Evolutionary conservation across 2,888 invertebrate species (phyloP).

Genomic region (Theretra japonica): DNA sequence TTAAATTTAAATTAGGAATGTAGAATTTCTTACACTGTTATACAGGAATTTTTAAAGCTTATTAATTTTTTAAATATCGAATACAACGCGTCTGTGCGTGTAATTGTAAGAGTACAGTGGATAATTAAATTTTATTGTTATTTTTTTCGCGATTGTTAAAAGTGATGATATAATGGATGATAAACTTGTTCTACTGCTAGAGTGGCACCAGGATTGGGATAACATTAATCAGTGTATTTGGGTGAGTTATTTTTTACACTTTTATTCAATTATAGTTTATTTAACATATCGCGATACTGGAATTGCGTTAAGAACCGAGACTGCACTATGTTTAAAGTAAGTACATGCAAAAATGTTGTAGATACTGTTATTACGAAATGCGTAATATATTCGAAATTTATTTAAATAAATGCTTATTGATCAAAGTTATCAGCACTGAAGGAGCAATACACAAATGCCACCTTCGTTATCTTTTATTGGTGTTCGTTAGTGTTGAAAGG

Average conservation of each 20-base stretch:
- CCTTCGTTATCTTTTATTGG: constrained; percentile 9
- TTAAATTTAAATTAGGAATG: constrained; percentile 16
- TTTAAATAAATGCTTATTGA: constrained; percentile 1
- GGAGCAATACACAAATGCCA: background rate
- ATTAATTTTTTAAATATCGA: constrained; percentile 2
- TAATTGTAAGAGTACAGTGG: background rate
- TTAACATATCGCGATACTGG: too few relatives aligned
- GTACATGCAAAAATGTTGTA: too few relatives aligned
- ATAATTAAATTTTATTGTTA: too few relatives aligned
- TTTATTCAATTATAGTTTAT: too few relatives aligned
- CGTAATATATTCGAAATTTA: too few relatives aligned
- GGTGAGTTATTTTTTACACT: constrained; percentile 56
- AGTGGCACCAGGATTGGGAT: constrained; percentile 78
- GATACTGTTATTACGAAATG: too few relatives aligned
- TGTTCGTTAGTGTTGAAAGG: constrained; percentile 9
- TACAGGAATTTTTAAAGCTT: background rate
- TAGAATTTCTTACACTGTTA: background rate
- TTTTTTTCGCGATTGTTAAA: background rate
- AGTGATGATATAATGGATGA: constrained; percentile 47
- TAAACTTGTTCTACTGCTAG: constrained; percentile 62
- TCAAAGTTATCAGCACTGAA: background rate
- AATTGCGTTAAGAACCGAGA: background rate
- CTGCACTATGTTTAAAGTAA: too few relatives aligned
- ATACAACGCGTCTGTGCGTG: background rate
- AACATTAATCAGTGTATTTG: constrained; percentile 71